Evolutionary conservation across 2,113 vertebrate genomes (phyloP).

Genomic region (Pogonocichla stellata): DNA sequence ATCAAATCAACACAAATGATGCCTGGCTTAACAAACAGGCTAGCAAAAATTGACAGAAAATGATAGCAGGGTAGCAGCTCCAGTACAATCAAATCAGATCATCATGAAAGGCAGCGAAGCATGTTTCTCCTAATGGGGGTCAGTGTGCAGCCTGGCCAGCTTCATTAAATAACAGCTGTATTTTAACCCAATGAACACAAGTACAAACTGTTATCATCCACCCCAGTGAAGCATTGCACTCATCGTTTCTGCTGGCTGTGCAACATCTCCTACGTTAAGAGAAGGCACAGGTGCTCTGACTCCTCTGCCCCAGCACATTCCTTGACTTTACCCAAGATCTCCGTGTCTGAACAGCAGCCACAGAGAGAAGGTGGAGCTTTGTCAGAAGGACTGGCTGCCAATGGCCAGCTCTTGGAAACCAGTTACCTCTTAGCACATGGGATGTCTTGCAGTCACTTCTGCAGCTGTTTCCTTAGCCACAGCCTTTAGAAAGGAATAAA

Average conservation of each 20-base stretch:
- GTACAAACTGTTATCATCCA: not conserved
- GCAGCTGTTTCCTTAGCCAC: not conserved
- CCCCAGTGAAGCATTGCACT: not conserved
- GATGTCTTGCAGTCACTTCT: not conserved
- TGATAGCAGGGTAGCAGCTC: not conserved
- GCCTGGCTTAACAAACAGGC: constrained; percentile 30
- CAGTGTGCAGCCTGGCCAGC: not conserved
- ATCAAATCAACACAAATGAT: constrained; percentile 15
- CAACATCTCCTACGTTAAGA: not conserved
- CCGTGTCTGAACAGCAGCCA: not conserved
- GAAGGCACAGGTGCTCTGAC: not conserved
- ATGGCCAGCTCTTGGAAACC: not conserved
- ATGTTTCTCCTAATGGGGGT: not conserved
- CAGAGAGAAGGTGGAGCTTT: not conserved
- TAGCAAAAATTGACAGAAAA: constrained; percentile 15
- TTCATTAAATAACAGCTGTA: not conserved
- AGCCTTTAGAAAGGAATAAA: not conserved
- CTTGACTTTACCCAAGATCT: not conserved
- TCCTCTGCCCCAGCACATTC: not conserved
- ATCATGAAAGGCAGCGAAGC: not conserved
- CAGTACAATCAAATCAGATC: constrained; percentile 32
- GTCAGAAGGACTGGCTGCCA: not conserved
- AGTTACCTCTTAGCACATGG: not conserved
- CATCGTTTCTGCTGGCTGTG: rapidly evolving
- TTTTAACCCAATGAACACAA: not conserved